Evolutionary conservation across 2,797 vertebrate genomes (phyloP), one percentile per base, ranked within the genome.

Genomic region (Salarias fasciatus): DNA sequence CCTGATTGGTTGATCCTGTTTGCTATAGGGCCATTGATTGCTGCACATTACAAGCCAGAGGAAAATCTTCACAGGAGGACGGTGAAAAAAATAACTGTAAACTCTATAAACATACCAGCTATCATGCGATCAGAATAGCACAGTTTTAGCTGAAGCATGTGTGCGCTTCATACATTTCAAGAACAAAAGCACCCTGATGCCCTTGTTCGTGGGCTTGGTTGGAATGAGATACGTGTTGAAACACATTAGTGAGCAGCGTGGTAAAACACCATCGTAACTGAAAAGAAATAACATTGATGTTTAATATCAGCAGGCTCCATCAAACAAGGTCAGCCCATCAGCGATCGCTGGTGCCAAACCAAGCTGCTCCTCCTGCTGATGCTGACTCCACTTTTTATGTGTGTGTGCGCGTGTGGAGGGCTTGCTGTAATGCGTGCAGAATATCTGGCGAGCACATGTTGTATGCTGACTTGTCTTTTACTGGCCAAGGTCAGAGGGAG

Each of bases 341-440:
- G 18, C 1, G 0, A 30, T 36, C 0, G 2, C 12, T 4, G 8
- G 49, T 42, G 65, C 65, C 69, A 62, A 61, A 67, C 48, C 47
- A 44, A 56, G 24, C 60, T 58, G 28, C 53, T 53, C n/a, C n/a
- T n/a, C 58, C 61, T n/a, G n/a, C n/a, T n/a, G n/a, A n/a, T 65
- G 72, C 70, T 46, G 55, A 67, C 56, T n/a, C n/a, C n/a, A n/a
- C n/a, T 74, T 63, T 40, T 28, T n/a, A n/a, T n/a, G n/a, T n/a
- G n/a, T n/a, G n/a, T n/a, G n/a, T n/a, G n/a, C n/a, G n/a, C n/a
- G n/a, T n/a, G n/a, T n/a, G n/a, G n/a, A n/a, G n/a, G n/a, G n/a
- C n/a, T n/a, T n/a, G 54, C 41, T 65, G 53, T 24, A 29, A 58
- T 40, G 33, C 57, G 44, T 46, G 15, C 48, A 55, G 47, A n/a